Evolutionary conservation across 2,888 invertebrate genomes (phyloP).

Genomic region (Ecdyonurus torrentis): DNA sequence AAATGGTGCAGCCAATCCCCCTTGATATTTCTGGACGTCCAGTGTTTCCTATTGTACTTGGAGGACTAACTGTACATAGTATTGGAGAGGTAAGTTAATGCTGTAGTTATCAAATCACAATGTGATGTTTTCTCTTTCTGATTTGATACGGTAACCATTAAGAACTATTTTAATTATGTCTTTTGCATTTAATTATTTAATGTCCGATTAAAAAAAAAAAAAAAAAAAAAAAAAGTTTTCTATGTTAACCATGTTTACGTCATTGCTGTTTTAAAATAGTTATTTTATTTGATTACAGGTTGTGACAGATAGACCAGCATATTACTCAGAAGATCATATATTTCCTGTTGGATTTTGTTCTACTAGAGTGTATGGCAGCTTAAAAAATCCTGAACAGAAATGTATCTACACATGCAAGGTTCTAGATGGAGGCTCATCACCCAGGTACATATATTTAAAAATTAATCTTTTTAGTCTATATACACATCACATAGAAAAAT

Average conservation of each 20-base stretch:
- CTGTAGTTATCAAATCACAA: not conserved
- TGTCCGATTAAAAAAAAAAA: too few relatives aligned
- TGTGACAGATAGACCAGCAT: conserved; percentile 43
- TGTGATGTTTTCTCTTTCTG: not conserved
- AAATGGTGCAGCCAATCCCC: conserved; percentile 41
- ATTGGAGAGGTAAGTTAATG: conserved; percentile 43
- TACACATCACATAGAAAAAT: too few relatives aligned
- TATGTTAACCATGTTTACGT: too few relatives aligned
- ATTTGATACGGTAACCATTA: too few relatives aligned
- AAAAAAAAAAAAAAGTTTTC: too few relatives aligned
- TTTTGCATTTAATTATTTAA: too few relatives aligned
- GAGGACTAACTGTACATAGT: conserved; percentile 52
- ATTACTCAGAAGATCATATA: conserved; percentile 52
- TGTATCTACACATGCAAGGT: conserved; percentile 68
- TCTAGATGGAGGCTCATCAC: conserved; percentile 48
- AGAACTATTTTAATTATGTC: too few relatives aligned
- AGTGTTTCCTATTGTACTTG: conserved; percentile 52
- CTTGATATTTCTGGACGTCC: conserved; percentile 48
- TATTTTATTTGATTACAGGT: too few relatives aligned
- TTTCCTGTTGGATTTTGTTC: conserved; percentile 65
- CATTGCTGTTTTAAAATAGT: too few relatives aligned
- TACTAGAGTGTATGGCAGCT: conserved; percentile 55
- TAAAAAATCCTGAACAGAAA: conserved; percentile 46
- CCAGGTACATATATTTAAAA: conserved; percentile 36
- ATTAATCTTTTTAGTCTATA: not conserved